Evolutionary conservation across 1,140 invertebrate genomes (phyloP), one percentile per base, ranked within the genome.

Genomic region (Kradibia gibbosae): DNA sequence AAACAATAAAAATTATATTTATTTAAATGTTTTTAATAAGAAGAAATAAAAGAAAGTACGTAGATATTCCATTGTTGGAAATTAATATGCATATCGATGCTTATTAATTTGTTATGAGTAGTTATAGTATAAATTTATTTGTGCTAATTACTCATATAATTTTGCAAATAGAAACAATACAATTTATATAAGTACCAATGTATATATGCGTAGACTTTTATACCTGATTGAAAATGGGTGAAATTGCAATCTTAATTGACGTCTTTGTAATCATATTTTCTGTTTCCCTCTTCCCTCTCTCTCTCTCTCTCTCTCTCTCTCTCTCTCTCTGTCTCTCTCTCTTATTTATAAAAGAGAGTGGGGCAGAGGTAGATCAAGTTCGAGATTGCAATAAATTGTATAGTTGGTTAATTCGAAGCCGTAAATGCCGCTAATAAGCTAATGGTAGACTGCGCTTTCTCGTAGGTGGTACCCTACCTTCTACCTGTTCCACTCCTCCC

Each of bases 401-500:
- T 45, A 42, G 15, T 74, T 31, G 55, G 13, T 8, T 75, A 17
- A 60, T 11, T 11, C 42, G 5, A 50, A 74, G 25, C 1, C 31
- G 3, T 28, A 28, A n/a, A 55, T 53, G 7, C n/a, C 36, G 5
- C 25, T 72, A 45, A 39, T 48, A 85, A 74, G 88, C 89, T 91
- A 90, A 91, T 87, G 82, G 87, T 89, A 91, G 88, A 48, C 11
- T 76, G 86, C 86, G 88, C 88, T 91, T 91, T 85, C 83, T 91
- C 89, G 88, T 91, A 91, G 90, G 90, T 91, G 89, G 90, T 86
- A 91, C 91, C 85, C 89, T 94, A 86, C 92, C 93, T 85, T 95
- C 95, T 84, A 89, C 90, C 91, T 96, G 95, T 90, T 96, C 96
- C 86, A 97, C 96, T 73, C 96, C 96, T 86, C 96, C 96, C 86